Conservation (phyloP, 2,888 invertebrate species). For the Peribatodes rhomboidaria region DNA sequence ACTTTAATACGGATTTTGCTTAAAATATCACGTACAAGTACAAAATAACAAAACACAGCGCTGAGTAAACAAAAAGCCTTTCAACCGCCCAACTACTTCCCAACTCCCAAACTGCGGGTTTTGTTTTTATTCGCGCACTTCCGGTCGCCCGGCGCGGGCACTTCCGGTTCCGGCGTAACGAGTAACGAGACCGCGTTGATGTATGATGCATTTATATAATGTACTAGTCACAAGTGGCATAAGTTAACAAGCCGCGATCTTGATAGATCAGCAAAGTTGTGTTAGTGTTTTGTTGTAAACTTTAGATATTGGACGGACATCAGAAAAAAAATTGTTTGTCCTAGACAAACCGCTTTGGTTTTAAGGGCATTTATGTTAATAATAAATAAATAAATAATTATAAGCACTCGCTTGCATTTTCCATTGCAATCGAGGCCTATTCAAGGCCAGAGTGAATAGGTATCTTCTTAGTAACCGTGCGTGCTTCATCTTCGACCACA, state of each 20-base stretch:
- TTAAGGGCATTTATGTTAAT: too few relatives aligned
- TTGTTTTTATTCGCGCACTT: conserved; percentile 35
- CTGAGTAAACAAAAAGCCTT: conserved; percentile 24
- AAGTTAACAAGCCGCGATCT: background rate
- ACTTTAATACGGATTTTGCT: background rate
- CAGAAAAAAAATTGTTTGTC: too few relatives aligned
- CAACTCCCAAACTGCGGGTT: conserved; percentile 30
- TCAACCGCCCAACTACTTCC: conserved; percentile 23
- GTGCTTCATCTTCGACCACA: too few relatives aligned
- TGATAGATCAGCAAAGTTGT: background rate
- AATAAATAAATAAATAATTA: too few relatives aligned
- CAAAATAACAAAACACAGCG: conserved; percentile 6
- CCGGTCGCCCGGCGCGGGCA: conserved; percentile 23
- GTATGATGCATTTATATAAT: conserved; percentile 10
- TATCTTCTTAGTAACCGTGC: too few relatives aligned
- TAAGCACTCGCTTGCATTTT: too few relatives aligned
- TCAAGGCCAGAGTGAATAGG: too few relatives aligned
- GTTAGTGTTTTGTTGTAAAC: background rate
- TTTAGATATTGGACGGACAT: too few relatives aligned
- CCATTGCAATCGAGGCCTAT: too few relatives aligned
- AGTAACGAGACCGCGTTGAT: conserved; percentile 19
- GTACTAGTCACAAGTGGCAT: too few relatives aligned
- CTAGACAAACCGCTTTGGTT: too few relatives aligned
- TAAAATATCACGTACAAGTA: conserved; percentile 5
- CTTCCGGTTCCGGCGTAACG: conserved; percentile 29